A percentile compares a stretch with the other conserved stretches of the same genome.
phyloP scores from a whole-genome alignment of 2,888 invertebrate genomes.

The Agapetus fuscipes region DNA sequence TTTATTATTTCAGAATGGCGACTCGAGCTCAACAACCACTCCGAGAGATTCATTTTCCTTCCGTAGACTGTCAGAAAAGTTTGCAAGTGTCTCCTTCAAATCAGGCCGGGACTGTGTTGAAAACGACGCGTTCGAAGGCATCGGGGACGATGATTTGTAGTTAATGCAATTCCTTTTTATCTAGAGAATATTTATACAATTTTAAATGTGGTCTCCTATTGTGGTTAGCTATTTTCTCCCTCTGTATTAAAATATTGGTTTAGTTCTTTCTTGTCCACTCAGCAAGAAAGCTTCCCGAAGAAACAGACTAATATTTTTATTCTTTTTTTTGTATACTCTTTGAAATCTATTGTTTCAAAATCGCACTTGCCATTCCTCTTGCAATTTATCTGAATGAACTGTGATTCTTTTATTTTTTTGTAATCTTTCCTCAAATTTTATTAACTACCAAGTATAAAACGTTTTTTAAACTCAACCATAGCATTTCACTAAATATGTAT shows the following conservation, averaged over 20 bases:
- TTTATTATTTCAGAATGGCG: constrained; percentile 45
- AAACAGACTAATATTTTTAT: not conserved
- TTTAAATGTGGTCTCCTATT: constrained; percentile 1
- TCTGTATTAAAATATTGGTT: too few species aligned
- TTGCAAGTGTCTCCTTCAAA: constrained; percentile 61
- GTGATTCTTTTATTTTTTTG: too few species aligned
- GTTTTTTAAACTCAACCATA: constrained; percentile 8
- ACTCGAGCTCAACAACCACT: constrained; percentile 42
- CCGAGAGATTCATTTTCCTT: constrained; percentile 63
- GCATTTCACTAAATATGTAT: too few species aligned
- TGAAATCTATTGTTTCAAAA: not conserved
- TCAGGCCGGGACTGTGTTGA: constrained; percentile 65
- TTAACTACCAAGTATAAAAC: not conserved
- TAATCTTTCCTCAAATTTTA: not conserved
- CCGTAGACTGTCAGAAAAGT: constrained; percentile 61
- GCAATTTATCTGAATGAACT: too few species aligned
- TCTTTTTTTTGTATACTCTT: not conserved
- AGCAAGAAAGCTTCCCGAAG: not conserved
- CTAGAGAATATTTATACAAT: too few species aligned
- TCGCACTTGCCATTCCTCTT: too few species aligned
- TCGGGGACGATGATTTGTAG: constrained; percentile 89
- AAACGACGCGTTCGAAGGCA: constrained; percentile 90
- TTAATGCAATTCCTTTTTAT: too few species aligned
- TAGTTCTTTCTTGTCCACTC: not conserved
- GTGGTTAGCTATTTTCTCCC: not conserved